phyloP scores from a whole-genome alignment of 2,797 vertebrate species.

The Huso huso region DNA sequence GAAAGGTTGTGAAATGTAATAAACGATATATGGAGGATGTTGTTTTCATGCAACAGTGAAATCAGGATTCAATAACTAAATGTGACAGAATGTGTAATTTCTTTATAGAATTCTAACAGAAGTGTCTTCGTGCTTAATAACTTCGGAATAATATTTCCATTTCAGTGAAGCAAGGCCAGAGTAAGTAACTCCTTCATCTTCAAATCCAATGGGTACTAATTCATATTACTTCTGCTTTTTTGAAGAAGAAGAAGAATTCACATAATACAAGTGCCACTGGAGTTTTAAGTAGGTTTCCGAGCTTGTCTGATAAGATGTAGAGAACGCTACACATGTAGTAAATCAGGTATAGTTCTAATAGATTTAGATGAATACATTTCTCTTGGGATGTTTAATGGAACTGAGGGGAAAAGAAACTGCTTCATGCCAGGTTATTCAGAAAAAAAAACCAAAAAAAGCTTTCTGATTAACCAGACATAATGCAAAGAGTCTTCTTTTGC shows the following conservation, averaged over 20 bases:
- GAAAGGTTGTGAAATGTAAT: constrained; percentile 43
- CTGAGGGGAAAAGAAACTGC: too few species aligned
- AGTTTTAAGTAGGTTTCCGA: not conserved
- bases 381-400: too few species aligned
- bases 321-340: not conserved
- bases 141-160: constrained; percentile 48
- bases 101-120: constrained; percentile 45
- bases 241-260: constrained; percentile 25
- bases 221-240: constrained; percentile 17
- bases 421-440: too few species aligned
- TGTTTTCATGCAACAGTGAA: constrained; percentile 41
- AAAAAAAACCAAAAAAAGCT: too few species aligned
- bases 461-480: too few species aligned
- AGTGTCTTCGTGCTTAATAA: constrained; percentile 54
- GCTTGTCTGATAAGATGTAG: not conserved
- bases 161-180: constrained; percentile 10
- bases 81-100: constrained; percentile 66
- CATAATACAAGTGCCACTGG: constrained; percentile 19
- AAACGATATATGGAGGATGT: constrained; percentile 51
- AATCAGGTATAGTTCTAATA: not conserved
- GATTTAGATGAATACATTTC: too few species aligned
- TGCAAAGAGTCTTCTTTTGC: too few species aligned
- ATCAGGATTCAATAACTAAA: constrained; percentile 64
- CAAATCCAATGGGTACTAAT: constrained; percentile 12
- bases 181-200: constrained; percentile 9